Percentiles rank a stretch among this genome's conserved stretches.
Conservation (phyloP, 2,888 invertebrate genomes). For the Homarus gammarus region DNA sequence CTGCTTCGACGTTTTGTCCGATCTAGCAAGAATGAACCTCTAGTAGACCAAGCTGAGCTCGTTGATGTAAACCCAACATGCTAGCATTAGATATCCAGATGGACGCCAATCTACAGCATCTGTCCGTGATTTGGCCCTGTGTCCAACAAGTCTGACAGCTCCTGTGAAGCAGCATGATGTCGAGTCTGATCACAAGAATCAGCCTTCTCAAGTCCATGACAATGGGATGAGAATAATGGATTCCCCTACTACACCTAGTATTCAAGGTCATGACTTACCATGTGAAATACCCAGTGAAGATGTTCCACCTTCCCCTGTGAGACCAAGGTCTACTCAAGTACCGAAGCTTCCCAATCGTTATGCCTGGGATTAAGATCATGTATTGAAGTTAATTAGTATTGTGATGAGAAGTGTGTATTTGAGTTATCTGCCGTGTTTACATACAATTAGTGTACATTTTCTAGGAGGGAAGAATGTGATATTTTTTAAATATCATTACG, state of each 20-base stretch:
- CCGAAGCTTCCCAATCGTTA: neutral
- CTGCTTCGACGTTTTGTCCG: neutral
- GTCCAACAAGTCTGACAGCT: neutral
- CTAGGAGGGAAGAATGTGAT: too few species aligned
- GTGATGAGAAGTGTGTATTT: too few species aligned
- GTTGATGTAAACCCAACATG: constrained; percentile 22
- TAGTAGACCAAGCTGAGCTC: constrained; percentile 8
- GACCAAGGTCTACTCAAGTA: neutral
- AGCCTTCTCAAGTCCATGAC: neutral
- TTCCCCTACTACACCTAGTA: too few species aligned
- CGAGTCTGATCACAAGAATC: neutral
- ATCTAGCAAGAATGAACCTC: constrained; percentile 19
- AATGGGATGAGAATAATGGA: neutral
- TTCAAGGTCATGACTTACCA: neutral
- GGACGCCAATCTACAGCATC: constrained; percentile 25
- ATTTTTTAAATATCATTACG: too few species aligned
- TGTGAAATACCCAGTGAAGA: neutral
- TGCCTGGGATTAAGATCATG: neutral
- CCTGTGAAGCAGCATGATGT: neutral
- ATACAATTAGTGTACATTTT: too few species aligned
- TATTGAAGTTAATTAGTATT: too few species aligned
- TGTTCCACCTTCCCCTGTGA: neutral
- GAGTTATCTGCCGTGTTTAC: too few species aligned
- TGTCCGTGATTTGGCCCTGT: neutral
- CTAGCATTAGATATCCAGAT: constrained; percentile 5